Conservation (phyloP, 2,888 invertebrate genomes). For the Anarsia innoxiella region DNA sequence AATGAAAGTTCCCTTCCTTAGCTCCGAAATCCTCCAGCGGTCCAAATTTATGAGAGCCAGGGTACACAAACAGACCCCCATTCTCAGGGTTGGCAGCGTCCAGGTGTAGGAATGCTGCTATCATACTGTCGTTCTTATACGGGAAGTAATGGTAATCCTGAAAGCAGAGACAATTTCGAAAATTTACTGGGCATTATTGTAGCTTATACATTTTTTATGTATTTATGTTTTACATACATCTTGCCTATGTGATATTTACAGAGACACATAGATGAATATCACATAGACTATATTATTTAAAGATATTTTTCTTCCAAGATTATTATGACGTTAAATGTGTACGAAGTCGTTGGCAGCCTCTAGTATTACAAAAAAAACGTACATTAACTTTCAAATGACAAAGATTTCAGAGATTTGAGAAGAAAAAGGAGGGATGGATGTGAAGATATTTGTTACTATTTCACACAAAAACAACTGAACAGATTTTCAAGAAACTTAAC, state of each 20-base stretch:
- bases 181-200: too few species aligned
- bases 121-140: conserved; percentile 71
- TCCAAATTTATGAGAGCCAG: conserved; percentile 75
- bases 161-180: background rate
- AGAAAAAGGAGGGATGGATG: background rate
- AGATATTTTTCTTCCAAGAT: too few species aligned
- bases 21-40: conserved; percentile 68
- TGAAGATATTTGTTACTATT: background rate
- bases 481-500: background rate
- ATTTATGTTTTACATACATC: too few species aligned
- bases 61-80: conserved; percentile 75
- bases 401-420: background rate
- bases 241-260: background rate
- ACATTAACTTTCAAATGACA: background rate
- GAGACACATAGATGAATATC: too few species aligned
- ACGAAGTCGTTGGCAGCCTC: too few species aligned
- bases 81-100: conserved; percentile 74
- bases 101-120: conserved; percentile 74
- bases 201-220: too few species aligned
- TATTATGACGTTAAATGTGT: too few species aligned
- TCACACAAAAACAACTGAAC: too few species aligned
- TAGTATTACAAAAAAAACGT: too few species aligned
- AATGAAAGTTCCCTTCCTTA: conserved; percentile 58
- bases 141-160: conserved; percentile 79
- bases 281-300: too few species aligned